phyloP scores from a whole-genome alignment of 2,113 vertebrate genomes.

The Gracilinanus agilis region DNA sequence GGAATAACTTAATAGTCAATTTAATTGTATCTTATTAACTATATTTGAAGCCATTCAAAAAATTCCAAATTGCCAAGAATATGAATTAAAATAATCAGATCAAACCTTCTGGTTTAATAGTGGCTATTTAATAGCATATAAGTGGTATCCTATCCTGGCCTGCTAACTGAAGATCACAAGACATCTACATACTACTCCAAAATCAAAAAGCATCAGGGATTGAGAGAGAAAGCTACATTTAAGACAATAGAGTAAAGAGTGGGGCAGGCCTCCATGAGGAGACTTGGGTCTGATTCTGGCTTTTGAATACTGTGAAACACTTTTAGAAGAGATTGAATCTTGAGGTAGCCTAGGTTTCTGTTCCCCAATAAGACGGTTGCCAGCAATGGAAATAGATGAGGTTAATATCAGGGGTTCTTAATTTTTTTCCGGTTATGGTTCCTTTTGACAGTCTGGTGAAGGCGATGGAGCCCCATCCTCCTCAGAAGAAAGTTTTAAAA shows the following conservation, averaged over 20 bases:
- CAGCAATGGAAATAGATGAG: not conserved
- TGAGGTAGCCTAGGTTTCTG: not conserved
- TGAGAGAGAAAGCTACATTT: fast-evolving
- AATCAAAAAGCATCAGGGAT: not conserved
- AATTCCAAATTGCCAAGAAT: not conserved
- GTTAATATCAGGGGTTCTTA: not conserved
- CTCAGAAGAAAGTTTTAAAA: not conserved
- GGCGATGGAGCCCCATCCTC: not conserved
- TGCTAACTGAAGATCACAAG: fast-evolving
- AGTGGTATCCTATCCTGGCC: fast-evolving
- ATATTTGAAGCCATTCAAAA: not conserved
- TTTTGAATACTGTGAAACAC: not conserved
- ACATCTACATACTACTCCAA: fast-evolving
- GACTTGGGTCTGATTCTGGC: not conserved
- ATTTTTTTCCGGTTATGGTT: not conserved
- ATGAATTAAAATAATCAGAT: not conserved
- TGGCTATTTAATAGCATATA: not conserved
- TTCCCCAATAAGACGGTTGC: not conserved
- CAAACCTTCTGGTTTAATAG: not conserved
- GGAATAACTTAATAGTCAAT: not conserved
- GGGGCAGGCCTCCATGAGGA: fast-evolving
- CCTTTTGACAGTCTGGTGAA: not conserved
- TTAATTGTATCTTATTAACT: not conserved
- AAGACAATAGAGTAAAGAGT: not conserved
- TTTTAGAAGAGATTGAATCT: not conserved